Evolutionary conservation across 1,140 invertebrate genomes (phyloP).

Genomic region (Chelonus insularis): DNA sequence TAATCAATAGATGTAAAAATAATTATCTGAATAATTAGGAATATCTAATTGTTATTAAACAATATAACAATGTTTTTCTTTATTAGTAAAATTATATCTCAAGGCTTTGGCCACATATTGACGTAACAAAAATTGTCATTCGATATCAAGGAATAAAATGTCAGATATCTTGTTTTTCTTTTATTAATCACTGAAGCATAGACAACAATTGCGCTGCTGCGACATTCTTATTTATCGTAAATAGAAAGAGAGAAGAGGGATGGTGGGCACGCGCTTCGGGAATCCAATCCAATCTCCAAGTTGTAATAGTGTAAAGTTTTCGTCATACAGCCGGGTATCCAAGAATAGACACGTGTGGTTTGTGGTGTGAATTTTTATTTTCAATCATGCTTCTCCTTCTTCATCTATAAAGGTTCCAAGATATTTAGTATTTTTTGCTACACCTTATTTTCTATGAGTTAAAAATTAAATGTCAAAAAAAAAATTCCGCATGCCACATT

Average conservation of each 20-base stretch:
- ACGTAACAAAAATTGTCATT: conserved; percentile 20
- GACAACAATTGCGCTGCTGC: conserved; percentile 22
- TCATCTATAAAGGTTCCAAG: not conserved
- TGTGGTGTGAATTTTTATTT: conserved; percentile 33
- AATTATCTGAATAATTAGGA: too few relatives aligned
- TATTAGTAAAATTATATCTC: conserved; percentile 20
- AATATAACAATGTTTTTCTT: not conserved
- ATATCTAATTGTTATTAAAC: not conserved
- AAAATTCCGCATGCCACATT: not conserved
- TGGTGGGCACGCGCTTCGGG: conserved; percentile 5
- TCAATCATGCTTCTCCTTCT: not conserved
- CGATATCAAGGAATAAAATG: not conserved
- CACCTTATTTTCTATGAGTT: not conserved
- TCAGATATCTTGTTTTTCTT: conserved; percentile 17
- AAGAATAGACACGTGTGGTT: conserved; percentile 44
- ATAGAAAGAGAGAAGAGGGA: not conserved
- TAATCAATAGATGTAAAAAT: not conserved
- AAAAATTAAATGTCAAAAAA: not conserved
- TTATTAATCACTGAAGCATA: conserved; percentile 18
- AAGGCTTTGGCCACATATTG: conserved; percentile 7
- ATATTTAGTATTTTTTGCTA: not conserved
- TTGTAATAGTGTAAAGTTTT: conserved; percentile 31
- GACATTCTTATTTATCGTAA: not conserved
- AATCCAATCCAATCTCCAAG: conserved; percentile 19
- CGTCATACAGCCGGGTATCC: conserved; percentile 19